A percentile compares a stretch with the other conserved stretches of the same genome.
Evolutionary conservation across 2,113 vertebrate species (phyloP).

Genomic region (Glaucomys volans): DNA sequence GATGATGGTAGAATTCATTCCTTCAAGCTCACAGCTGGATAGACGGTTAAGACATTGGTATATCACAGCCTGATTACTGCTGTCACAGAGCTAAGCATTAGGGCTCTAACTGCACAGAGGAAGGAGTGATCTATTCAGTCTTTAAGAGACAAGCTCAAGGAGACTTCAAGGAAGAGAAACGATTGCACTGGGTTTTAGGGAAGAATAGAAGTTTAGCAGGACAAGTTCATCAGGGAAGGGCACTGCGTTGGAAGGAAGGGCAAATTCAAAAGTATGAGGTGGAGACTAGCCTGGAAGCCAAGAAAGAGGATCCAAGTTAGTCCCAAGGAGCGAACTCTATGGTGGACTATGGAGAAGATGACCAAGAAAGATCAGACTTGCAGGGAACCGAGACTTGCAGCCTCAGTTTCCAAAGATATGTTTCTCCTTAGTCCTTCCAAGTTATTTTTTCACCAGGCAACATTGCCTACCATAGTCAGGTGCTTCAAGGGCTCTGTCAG

Average conservation of each 20-base stretch:
- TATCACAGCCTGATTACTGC: neutral
- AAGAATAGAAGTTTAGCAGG: neutral
- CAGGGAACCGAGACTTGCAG: neutral
- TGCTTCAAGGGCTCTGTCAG: neutral
- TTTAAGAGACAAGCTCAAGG: neutral
- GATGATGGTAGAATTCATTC: neutral
- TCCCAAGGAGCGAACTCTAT: neutral
- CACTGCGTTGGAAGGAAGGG: neutral
- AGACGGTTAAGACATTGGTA: neutral
- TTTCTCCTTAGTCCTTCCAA: neutral
- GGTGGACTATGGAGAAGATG: neutral
- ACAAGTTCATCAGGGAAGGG: neutral
- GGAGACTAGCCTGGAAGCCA: neutral
- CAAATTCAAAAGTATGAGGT: neutral
- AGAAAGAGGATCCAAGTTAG: neutral
- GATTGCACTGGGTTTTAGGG: neutral
- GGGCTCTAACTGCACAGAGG: neutral
- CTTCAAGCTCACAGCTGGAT: neutral
- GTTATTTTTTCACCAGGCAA: neutral
- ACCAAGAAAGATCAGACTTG: neutral
- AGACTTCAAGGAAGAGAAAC: neutral
- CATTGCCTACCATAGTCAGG: accelerated
- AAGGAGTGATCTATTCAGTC: neutral
- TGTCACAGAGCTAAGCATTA: neutral
- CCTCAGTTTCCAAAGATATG: neutral